Percentiles rank a stretch among this genome's conserved stretches.
phyloP scores from a whole-genome alignment of 2,797 vertebrate genomes.

The Chlorospingus flavigularis region DNA sequence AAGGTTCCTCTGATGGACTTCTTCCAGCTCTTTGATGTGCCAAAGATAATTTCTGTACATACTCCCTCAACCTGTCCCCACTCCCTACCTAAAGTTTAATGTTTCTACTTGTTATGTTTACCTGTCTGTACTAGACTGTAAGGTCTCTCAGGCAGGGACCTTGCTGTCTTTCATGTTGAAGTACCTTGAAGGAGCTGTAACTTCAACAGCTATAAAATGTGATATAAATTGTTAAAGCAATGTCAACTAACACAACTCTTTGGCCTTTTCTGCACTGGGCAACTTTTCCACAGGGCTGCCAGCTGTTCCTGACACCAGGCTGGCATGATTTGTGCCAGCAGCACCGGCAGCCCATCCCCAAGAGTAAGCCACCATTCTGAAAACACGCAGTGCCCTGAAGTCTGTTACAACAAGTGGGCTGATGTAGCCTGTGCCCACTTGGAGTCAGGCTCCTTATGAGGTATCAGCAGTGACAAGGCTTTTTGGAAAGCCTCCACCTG shows the following conservation, averaged over 20 bases:
- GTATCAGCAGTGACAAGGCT: not conserved
- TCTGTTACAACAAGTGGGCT: accelerated
- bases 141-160: slow-evolving; percentile 26
- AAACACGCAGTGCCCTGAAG: not conserved
- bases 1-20: slow-evolving; percentile 61
- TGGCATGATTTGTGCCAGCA: not conserved
- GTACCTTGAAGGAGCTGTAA: slow-evolving; percentile 43
- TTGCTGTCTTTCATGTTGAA: slow-evolving; percentile 22
- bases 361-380: accelerated
- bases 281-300: not conserved
- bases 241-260: not conserved
- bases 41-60: slow-evolving; percentile 65
- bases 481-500: not conserved
- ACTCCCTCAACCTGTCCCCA: slow-evolving; percentile 69
- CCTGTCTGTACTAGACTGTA: slow-evolving; percentile 62
- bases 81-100: slow-evolving; percentile 66
- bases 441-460: not conserved
- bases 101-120: slow-evolving; percentile 70
- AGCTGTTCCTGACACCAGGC: not conserved
- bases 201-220: slow-evolving; percentile 34
- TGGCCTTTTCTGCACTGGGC: not conserved
- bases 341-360: accelerated
- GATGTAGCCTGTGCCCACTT: not conserved
- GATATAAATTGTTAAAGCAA: slow-evolving; percentile 19
- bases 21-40: slow-evolving; percentile 72